These are phyloP conservation scores for Cheilosia soror DNA, from an alignment of 2,888 invertebrate species.

Conservation along the genomic window DNA sequence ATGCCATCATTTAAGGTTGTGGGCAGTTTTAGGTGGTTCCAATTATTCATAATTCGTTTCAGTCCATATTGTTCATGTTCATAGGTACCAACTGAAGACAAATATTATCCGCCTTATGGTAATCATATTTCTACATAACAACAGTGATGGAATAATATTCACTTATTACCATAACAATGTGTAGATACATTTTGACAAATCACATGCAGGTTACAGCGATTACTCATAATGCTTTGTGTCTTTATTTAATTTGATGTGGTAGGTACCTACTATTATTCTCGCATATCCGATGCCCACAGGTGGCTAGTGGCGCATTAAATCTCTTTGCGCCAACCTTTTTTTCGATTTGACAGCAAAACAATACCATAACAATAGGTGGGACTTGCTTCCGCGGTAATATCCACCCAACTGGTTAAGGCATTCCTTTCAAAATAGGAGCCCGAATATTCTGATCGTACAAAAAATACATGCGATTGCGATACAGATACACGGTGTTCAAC, in stretches of 20 bases:
- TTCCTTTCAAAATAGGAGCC: constrained; percentile 13
- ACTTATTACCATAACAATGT: constrained; percentile 43
- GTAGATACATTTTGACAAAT: constrained; percentile 46
- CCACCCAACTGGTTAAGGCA: constrained; percentile 25
- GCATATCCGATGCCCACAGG: constrained; percentile 24
- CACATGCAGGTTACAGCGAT: constrained; percentile 35
- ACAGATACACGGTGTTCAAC: constrained; percentile 14
- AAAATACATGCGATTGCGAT: constrained; percentile 1
- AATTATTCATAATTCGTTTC: not conserved
- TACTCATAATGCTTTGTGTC: constrained; percentile 32
- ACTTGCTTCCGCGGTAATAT: constrained; percentile 43
- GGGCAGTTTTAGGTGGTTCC: not conserved
- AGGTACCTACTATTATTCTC: not conserved
- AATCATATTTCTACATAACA: constrained; percentile 4
- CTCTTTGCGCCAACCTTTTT: constrained; percentile 16
- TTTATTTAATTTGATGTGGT: constrained; percentile 10
- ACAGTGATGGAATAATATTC: constrained; percentile 14
- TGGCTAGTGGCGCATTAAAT: constrained; percentile 13
- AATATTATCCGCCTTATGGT: not conserved
- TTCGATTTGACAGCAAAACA: constrained; percentile 19
- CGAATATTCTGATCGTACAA: constrained; percentile 13
- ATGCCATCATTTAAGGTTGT: too few species aligned
- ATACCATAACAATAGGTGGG: constrained; percentile 28
- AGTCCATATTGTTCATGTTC: constrained; percentile 10
- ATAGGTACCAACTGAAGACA: not conserved